Conservation (phyloP, 1,140 invertebrate species). For the Drosophila oshimai region DNA sequence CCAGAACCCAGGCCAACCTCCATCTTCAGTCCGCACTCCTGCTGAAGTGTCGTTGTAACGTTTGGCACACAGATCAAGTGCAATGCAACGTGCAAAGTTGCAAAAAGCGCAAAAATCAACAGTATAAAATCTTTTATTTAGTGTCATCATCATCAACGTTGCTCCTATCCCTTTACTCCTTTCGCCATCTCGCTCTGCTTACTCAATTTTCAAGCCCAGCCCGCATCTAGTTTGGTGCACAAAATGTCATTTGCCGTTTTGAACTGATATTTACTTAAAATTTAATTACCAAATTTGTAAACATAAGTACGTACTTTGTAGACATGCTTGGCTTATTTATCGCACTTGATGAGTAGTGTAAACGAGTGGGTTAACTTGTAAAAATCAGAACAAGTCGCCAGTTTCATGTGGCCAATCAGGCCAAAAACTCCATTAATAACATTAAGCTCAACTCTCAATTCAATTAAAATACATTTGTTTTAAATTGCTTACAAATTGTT, state of each 20-base stretch:
- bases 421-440: conserved; percentile 46
- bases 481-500: conserved; percentile 64
- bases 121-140: conserved; percentile 81
- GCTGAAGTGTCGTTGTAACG: conserved; percentile 74
- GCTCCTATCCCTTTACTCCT: conserved; percentile 17
- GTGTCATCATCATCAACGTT: conserved; percentile 68
- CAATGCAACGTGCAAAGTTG: conserved; percentile 79
- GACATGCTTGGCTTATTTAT: neutral
- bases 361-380: neutral
- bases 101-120: conserved; percentile 81
- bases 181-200: conserved; percentile 18
- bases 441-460: conserved; percentile 59
- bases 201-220: conserved; percentile 39
- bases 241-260: conserved; percentile 50
- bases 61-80: conserved; percentile 81
- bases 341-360: neutral
- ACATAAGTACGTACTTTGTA: conserved; percentile 12
- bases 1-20: neutral
- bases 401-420: conserved; percentile 25
- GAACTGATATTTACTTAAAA: conserved; percentile 67
- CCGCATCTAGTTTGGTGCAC: conserved; percentile 29
- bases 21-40: conserved; percentile 22
- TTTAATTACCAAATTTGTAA: conserved; percentile 74
- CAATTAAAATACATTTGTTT: conserved; percentile 68
- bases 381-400: conserved; percentile 1